Evolutionary conservation across 2,888 invertebrate genomes (phyloP).

Genomic region (Lycophotia porphyrea): DNA sequence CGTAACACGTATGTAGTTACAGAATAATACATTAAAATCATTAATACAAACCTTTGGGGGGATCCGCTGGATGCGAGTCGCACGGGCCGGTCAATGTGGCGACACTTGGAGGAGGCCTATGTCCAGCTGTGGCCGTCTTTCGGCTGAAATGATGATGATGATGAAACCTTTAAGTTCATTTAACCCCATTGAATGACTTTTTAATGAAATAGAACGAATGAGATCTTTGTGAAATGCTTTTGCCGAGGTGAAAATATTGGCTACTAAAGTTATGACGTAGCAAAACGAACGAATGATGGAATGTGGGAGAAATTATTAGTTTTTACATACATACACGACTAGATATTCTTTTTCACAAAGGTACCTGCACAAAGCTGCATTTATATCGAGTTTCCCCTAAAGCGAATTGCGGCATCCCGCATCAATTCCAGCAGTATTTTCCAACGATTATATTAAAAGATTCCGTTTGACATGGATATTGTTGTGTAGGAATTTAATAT

Average conservation of each 20-base stretch:
- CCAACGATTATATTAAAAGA: constrained; percentile 31
- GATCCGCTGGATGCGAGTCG: too few relatives aligned
- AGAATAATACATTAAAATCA: too few relatives aligned
- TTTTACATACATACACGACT: background rate
- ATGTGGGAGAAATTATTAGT: background rate
- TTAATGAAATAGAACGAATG: too few relatives aligned
- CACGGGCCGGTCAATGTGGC: too few relatives aligned
- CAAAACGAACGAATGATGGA: background rate
- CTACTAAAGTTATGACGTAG: background rate
- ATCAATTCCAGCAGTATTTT: constrained; percentile 18
- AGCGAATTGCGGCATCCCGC: background rate
- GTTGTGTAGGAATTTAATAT: constrained; percentile 33
- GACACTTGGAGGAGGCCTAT: too few relatives aligned
- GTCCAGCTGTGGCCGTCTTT: too few relatives aligned
- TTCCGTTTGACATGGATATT: constrained; percentile 30
- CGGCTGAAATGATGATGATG: too few relatives aligned
- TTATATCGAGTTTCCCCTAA: background rate
- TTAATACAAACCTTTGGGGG: too few relatives aligned
- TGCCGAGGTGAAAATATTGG: background rate
- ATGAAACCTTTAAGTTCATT: too few relatives aligned
- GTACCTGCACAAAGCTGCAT: constrained; percentile 28
- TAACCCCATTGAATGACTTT: too few relatives aligned
- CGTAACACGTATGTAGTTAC: too few relatives aligned
- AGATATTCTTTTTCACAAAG: constrained; percentile 9
- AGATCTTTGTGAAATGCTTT: too few relatives aligned